Evolutionary conservation across 2,888 invertebrate genomes (phyloP).

Genomic region (Noctua janthe): DNA sequence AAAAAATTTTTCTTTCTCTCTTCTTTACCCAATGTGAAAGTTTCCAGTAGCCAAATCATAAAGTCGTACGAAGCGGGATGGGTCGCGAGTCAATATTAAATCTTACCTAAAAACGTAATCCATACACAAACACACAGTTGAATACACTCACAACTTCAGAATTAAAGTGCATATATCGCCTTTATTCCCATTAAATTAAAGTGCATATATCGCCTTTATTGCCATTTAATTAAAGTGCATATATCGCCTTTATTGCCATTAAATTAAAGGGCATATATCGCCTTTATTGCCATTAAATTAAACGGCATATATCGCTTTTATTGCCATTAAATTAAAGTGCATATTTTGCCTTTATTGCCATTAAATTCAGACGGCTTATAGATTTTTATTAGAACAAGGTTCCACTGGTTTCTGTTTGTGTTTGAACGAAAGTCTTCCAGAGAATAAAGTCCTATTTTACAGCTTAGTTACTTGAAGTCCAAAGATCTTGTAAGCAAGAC

Average conservation of each 20-base stretch:
- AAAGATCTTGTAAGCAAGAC: background rate
- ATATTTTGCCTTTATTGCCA: conserved; percentile 37
- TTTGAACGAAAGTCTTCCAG: conserved; percentile 12
- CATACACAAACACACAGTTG: background rate
- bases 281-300: too few relatives aligned
- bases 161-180: conserved; percentile 42
- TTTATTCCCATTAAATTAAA: conserved; percentile 42
- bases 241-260: too few relatives aligned
- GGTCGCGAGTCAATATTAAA: background rate
- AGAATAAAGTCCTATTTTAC: conserved; percentile 23
- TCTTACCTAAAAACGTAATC: background rate
- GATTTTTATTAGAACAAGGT: conserved; percentile 32
- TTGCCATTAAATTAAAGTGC: conserved; percentile 46
- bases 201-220: too few relatives aligned
- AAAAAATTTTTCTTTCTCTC: too few relatives aligned
- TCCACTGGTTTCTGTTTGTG: conserved; percentile 30
- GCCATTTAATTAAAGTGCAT: too few relatives aligned
- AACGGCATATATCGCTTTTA: too few relatives aligned
- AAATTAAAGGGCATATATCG: too few relatives aligned
- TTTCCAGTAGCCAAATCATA: too few relatives aligned
- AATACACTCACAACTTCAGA: conserved; percentile 11
- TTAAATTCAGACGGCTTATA: conserved; percentile 34
- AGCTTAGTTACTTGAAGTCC: background rate
- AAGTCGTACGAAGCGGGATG: too few relatives aligned
- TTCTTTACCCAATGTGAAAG: too few relatives aligned